Evolutionary conservation across 2,113 vertebrate species (phyloP).

Genomic region (Macaca mulatta): DNA sequence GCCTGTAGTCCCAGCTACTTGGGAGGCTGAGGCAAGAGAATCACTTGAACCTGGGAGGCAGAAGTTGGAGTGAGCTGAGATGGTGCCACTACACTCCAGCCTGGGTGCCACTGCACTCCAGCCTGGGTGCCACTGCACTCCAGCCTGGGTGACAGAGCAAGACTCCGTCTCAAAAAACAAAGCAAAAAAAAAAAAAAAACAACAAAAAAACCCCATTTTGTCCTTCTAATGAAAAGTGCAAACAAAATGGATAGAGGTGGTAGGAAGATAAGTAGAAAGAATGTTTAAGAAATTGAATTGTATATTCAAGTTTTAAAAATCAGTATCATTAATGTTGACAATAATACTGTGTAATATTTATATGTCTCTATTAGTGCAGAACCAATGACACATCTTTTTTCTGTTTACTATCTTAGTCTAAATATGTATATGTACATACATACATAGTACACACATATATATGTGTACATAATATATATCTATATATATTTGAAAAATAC

Average conservation of each 20-base stretch:
- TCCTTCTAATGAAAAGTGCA: background rate
- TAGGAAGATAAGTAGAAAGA: background rate
- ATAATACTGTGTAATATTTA: background rate
- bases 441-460: background rate
- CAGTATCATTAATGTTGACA: background rate
- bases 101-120: no score
- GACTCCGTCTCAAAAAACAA: no score
- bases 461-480: background rate
- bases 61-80: no score
- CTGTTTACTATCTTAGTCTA: background rate
- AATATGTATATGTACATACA: background rate
- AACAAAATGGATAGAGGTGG: background rate
- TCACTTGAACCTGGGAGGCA: no score
- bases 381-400: background rate
- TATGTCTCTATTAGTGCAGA: background rate
- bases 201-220: background rate
- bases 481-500: slow-evolving; percentile 6
- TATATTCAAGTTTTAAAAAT: slow-evolving; percentile 37
- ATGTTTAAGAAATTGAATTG: background rate
- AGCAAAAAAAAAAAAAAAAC: no score
- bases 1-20: no score
- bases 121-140: no score
- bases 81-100: no score
- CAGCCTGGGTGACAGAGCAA: no score
- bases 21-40: no score